These are phyloP conservation scores for Gymnorhina tibicen DNA, from an alignment of 2,113 vertebrate genomes.

Conservation along the genomic window DNA sequence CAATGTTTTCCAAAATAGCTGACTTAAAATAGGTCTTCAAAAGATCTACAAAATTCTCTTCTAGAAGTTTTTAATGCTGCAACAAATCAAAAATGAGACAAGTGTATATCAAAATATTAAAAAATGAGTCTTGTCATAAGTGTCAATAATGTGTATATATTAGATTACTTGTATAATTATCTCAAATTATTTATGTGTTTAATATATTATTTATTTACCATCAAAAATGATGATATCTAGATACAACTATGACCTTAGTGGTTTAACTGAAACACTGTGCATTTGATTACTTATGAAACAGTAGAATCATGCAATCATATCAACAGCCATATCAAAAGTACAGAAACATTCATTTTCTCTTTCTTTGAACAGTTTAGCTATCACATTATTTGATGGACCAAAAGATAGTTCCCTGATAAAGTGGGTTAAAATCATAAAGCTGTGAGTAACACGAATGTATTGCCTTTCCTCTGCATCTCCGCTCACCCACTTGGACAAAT, in stretches of 20 bases:
- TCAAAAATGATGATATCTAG: not conserved
- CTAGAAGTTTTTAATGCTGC: not conserved
- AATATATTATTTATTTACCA: not conserved
- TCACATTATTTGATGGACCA: not conserved
- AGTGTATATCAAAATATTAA: not conserved
- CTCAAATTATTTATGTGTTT: not conserved
- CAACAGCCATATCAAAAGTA: not conserved
- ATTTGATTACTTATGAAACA: not conserved
- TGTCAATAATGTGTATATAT: not conserved
- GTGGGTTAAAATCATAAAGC: not conserved
- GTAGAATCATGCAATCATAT: not conserved
- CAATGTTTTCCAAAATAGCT: not conserved
- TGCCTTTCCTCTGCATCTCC: not conserved
- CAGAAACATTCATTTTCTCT: not conserved
- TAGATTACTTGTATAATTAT: not conserved
- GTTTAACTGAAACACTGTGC: not conserved
- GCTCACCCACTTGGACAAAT: not conserved
- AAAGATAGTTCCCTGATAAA: constrained; percentile 10
- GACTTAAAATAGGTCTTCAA: not conserved
- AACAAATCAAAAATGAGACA: not conserved
- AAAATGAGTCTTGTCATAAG: not conserved
- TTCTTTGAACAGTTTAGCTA: not conserved
- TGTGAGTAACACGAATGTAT: not conserved
- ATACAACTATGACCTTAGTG: not conserved
- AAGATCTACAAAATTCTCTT: not conserved